Conservation (phyloP, 2,113 vertebrate species). For the Alectura lathami region DNA sequence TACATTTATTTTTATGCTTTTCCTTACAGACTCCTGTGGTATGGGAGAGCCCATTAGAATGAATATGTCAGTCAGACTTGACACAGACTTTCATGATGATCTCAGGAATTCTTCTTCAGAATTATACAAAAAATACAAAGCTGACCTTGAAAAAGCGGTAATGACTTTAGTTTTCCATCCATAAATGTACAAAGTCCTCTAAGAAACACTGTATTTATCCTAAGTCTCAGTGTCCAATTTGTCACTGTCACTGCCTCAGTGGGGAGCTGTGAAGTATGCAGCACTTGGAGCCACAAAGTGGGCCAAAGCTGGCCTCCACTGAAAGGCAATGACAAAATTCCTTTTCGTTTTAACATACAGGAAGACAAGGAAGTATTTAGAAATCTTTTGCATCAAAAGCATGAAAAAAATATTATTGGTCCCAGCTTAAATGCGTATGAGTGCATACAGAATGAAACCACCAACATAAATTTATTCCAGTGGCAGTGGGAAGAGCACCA, state of each 20-base stretch:
- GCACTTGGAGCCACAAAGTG: not conserved
- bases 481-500: not conserved
- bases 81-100: slow-evolving; percentile 47
- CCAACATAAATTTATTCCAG: not conserved
- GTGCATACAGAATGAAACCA: not conserved
- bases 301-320: not conserved
- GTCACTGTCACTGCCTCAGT: not conserved
- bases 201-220: not conserved
- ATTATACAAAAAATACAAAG: slow-evolving; percentile 70
- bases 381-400: not conserved
- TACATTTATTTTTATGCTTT: not conserved
- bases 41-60: not conserved
- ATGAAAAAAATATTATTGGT: not conserved
- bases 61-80: slow-evolving; percentile 70
- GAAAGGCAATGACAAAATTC: not conserved
- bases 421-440: not conserved
- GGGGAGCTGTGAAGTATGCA: not conserved
- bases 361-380: not conserved
- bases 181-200: not conserved
- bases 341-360: not conserved
- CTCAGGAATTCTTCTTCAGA: slow-evolving; percentile 69
- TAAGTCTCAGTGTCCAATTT: not conserved
- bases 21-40: not conserved
- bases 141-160: slow-evolving; percentile 76
- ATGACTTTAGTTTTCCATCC: slow-evolving; percentile 6